Evolutionary conservation across 2,797 vertebrate species (phyloP).

Genomic region (Amazonetta brasiliensis): DNA sequence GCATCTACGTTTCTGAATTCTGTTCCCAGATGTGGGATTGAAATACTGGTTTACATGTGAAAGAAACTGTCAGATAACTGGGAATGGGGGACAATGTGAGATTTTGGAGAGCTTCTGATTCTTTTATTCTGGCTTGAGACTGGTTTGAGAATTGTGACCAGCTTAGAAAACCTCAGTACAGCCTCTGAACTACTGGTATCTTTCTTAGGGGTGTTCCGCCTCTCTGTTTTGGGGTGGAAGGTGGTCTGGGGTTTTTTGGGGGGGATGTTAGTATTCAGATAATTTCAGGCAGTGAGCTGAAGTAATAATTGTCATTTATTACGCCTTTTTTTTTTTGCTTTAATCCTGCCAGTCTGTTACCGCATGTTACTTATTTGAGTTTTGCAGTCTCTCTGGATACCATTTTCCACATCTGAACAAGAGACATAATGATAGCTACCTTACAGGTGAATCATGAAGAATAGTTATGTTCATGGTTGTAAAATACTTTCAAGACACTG

Average conservation of each 20-base stretch:
- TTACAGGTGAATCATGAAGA: neutral
- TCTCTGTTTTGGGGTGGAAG: neutral
- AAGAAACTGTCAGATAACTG: neutral
- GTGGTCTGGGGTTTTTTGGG: neutral
- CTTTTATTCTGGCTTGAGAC: neutral
- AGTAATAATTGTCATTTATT: neutral
- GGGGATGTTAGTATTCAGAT: neutral
- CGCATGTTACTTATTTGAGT: neutral
- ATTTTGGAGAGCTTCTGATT: neutral
- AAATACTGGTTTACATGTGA: neutral
- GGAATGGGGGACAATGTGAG: neutral
- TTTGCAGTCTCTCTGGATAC: neutral
- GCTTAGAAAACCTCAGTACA: neutral
- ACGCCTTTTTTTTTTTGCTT: neutral
- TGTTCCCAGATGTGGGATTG: neutral
- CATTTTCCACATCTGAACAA: neutral
- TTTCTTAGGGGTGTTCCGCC: neutral
- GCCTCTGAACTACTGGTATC: neutral
- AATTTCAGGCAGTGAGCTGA: neutral
- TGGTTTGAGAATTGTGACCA: neutral
- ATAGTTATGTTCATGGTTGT: neutral
- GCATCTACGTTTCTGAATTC: neutral
- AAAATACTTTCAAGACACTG: conserved; percentile 5
- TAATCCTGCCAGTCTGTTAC: neutral
- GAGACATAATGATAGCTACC: neutral